Conservation (phyloP, 2,797 vertebrate genomes). For the Poeciliopsis gracilis region DNA sequence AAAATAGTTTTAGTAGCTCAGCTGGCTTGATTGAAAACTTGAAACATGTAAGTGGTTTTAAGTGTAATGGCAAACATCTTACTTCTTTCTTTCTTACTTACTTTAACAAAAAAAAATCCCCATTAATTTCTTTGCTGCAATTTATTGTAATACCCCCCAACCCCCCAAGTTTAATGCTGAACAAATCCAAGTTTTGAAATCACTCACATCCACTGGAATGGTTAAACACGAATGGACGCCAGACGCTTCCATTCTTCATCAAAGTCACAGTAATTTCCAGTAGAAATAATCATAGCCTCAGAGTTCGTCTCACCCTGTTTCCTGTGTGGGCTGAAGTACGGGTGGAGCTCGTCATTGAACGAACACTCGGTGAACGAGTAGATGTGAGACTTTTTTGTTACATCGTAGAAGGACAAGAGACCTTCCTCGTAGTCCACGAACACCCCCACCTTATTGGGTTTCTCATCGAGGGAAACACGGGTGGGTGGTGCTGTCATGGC, state of each 20-base stretch:
- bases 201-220: neutral
- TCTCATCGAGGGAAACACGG: slow-evolving; percentile 20
- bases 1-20: neutral
- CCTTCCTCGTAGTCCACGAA: slow-evolving; percentile 64
- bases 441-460: slow-evolving; percentile 59
- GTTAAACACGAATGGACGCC: neutral
- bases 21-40: neutral
- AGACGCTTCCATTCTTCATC: neutral
- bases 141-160: neutral
- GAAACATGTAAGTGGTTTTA: neutral
- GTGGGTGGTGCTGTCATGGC: slow-evolving; percentile 29
- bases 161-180: neutral
- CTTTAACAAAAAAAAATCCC: neutral
- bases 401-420: slow-evolving; percentile 64
- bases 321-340: slow-evolving; percentile 67
- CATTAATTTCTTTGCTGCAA: neutral
- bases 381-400: slow-evolving; percentile 45
- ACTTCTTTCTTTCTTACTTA: neutral
- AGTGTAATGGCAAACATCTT: neutral
- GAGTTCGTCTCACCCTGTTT: slow-evolving; percentile 35
- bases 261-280: slow-evolving; percentile 1
- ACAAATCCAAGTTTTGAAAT: neutral
- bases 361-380: slow-evolving; percentile 50
- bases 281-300: slow-evolving; percentile 53
- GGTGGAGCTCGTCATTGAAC: slow-evolving; percentile 46